Evolutionary conservation across 2,888 invertebrate genomes (phyloP), one percentile per base, ranked within the genome.

Genomic region (Athripsodes cinereus): DNA sequence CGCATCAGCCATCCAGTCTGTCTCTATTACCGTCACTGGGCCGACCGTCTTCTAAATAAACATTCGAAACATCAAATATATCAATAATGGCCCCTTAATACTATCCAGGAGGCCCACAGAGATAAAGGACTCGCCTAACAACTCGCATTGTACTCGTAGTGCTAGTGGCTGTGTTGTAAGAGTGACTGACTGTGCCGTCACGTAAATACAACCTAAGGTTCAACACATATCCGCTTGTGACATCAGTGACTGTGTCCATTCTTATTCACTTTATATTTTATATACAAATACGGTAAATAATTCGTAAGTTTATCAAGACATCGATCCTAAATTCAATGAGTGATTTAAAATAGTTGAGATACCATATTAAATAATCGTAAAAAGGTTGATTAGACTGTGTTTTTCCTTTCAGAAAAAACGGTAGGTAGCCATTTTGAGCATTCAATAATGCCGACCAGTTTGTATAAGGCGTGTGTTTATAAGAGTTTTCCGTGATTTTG

Each of bases 401-500:
- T 59, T 55, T 59, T 52, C 55, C 56, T 40, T 40, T 59, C 53
- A 22, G 48, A 46, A 59, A 53, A 52, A 52, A 53, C 40, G 56
- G 56, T 52, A 22, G 59, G 59, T 56, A 22, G 59, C 59, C 59
- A 59, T 59, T 59, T 59, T 59, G 59, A 50, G 55, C 52, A 52
- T 56, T 59, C 59, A 52, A 52, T 34, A 50, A 59, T 55, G 55
- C 44, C 48, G 55, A 31, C 48, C 55, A 47, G 47, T 47, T 18
- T 55, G 44, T 26, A 26, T 31, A 26, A 59, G 56, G 48, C 50
- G 51, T 50, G 44, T 56, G 56, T 56, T 50, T 51, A 6, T 26
- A 26, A 26, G 26, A 6, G 26, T 26, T 26, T 26, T 26, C 10
- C 26, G 10, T 26, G 3, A 26, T 3, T 26, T 26, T 26, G 26